Conservation (phyloP, 2,888 invertebrate species). For the Muschampia plurimacula region DNA sequence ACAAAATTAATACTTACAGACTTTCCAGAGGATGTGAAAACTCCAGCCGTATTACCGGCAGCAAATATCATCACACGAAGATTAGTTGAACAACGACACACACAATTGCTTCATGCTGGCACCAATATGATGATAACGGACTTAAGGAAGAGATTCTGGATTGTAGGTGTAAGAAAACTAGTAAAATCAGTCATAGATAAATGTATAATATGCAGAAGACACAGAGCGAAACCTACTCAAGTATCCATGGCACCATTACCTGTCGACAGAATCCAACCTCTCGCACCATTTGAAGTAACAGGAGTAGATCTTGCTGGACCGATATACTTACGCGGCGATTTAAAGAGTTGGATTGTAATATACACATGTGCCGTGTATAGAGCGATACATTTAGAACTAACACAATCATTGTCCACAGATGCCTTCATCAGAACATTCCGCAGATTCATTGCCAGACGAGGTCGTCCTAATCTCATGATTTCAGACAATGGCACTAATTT, state of each 20-base stretch:
- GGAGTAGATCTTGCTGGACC: conserved; percentile 1
- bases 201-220: background rate
- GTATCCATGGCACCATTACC: background rate
- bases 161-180: background rate
- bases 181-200: background rate
- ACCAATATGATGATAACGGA: background rate
- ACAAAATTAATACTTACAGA: background rate
- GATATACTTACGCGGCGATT: background rate
- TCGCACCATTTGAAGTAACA: background rate
- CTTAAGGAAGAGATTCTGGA: background rate
- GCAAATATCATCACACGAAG: background rate
- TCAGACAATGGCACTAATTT: conserved; percentile 1
- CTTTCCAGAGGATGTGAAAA: background rate
- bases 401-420: background rate
- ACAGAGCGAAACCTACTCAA: background rate
- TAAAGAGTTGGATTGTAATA: background rate
- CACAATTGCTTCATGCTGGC: background rate
- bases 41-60: background rate
- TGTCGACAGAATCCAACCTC: background rate
- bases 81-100: background rate
- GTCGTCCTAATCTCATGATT: background rate
- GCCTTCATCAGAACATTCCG: background rate
- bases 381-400: background rate
- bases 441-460: background rate
- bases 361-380: background rate